Percentiles rank a stretch among this genome's conserved stretches.
These are phyloP conservation scores for Melipona quadrifasciata DNA, from an alignment of 1,140 invertebrate genomes.

Conservation along the genomic window DNA sequence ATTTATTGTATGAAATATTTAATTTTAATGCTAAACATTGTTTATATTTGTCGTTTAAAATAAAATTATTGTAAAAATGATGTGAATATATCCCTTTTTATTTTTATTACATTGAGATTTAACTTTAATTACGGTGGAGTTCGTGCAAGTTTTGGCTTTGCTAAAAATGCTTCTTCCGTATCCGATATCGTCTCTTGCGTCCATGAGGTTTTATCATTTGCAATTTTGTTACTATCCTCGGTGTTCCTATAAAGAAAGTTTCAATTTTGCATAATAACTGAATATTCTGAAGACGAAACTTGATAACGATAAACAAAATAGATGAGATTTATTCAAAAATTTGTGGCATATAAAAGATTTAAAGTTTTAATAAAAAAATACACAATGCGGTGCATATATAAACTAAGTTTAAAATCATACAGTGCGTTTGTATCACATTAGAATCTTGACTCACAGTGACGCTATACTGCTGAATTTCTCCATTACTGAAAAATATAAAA, in stretches of 20 bases:
- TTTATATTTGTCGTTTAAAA: slow-evolving; percentile 34
- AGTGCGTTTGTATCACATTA: neutral
- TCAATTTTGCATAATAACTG: neutral
- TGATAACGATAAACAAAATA: slow-evolving; percentile 30
- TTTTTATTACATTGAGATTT: neutral
- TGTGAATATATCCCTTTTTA: neutral
- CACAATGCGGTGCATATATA: neutral
- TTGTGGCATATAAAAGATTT: neutral
- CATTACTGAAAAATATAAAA: slow-evolving; percentile 48
- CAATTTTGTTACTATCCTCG: neutral
- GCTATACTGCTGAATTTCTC: slow-evolving; percentile 69
- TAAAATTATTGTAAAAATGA: slow-evolving; percentile 32
- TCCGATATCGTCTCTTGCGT: slow-evolving; percentile 25
- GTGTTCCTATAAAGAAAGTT: slow-evolving; percentile 49
- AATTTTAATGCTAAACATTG: neutral
- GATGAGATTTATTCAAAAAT: slow-evolving; percentile 46
- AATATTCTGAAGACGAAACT: neutral
- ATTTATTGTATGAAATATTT: slow-evolving; percentile 60
- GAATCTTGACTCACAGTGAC: slow-evolving; percentile 70
- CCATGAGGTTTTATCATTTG: slow-evolving; percentile 17
- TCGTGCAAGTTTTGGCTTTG: slow-evolving; percentile 72
- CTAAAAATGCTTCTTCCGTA: slow-evolving; percentile 68
- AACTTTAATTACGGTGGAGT: slow-evolving; percentile 63
- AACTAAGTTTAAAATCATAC: slow-evolving; percentile 16
- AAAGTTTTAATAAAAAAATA: slow-evolving; percentile 33